These are phyloP conservation scores for Semnopithecus entellus DNA, from an alignment of 2,113 vertebrate genomes.

Conservation along the genomic window DNA sequence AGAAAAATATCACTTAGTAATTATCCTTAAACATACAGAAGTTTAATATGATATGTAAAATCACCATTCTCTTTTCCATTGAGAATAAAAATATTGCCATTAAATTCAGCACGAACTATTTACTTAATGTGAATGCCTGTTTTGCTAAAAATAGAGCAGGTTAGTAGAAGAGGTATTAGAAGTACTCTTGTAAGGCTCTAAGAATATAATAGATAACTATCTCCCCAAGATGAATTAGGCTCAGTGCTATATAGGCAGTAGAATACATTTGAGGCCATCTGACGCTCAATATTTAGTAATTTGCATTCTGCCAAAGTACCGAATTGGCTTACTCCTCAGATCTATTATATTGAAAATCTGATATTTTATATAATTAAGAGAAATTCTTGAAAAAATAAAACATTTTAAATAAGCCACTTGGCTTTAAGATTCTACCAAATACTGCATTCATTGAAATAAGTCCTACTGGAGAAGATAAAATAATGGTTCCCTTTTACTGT, in stretches of 20 bases:
- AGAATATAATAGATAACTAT: constrained; percentile 45
- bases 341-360: constrained; percentile 45
- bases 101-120: constrained; percentile 39
- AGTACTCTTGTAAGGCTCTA: constrained; percentile 1
- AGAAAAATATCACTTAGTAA: not conserved
- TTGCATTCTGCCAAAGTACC: constrained; percentile 40
- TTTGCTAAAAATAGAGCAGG: not conserved
- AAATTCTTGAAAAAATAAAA: constrained; percentile 44
- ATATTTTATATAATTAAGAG: constrained; percentile 52
- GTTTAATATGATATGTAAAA: constrained; percentile 22
- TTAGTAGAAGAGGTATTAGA: not conserved
- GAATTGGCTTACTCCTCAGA: constrained; percentile 17
- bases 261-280: constrained; percentile 35
- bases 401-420: constrained; percentile 52
- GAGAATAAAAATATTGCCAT: not conserved
- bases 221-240: constrained; percentile 32
- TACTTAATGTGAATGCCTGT: not conserved
- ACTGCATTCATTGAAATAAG: constrained; percentile 46
- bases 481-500: constrained; percentile 56
- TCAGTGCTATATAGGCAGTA: not conserved
- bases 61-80: not conserved
- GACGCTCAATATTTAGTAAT: constrained; percentile 43
- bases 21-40: not conserved
- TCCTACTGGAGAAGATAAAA: constrained; percentile 58
- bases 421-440: constrained; percentile 13